Conservation (phyloP, 2,888 invertebrate species). For the Syrphus vitripennis region DNA sequence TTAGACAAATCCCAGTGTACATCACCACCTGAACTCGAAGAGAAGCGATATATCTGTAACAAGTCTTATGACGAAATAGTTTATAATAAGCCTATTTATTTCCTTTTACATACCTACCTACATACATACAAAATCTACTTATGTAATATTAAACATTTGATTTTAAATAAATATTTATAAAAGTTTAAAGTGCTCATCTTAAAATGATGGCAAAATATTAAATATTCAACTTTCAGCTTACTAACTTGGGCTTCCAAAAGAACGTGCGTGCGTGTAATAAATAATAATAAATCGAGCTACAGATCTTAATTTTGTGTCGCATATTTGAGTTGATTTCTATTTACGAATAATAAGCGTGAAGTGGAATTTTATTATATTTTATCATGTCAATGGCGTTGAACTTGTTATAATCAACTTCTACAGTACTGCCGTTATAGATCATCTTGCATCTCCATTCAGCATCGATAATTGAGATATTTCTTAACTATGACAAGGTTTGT, state of each 20-base stretch:
- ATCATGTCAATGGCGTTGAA: slow-evolving; percentile 10
- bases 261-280: not conserved
- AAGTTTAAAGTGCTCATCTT: not conserved
- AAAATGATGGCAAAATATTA: not conserved
- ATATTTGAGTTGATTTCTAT: not conserved
- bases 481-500: slow-evolving; percentile 1
- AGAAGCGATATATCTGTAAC: not conserved
- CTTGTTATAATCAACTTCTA: not conserved
- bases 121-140: not conserved
- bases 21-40: not conserved
- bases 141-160: not conserved
- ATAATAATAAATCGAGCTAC: not conserved
- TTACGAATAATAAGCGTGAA: not conserved
- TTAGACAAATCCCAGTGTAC: not conserved
- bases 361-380: slow-evolving; percentile 6
- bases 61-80: not conserved
- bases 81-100: not conserved
- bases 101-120: not conserved
- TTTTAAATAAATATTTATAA: not conserved
- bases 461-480: not conserved
- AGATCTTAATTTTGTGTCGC: not conserved
- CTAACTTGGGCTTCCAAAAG: not conserved
- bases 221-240: not conserved
- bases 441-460: not conserved
- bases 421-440: not conserved